Conservation (phyloP, 2,888 invertebrate genomes). For the Lochmaea capreae region DNA sequence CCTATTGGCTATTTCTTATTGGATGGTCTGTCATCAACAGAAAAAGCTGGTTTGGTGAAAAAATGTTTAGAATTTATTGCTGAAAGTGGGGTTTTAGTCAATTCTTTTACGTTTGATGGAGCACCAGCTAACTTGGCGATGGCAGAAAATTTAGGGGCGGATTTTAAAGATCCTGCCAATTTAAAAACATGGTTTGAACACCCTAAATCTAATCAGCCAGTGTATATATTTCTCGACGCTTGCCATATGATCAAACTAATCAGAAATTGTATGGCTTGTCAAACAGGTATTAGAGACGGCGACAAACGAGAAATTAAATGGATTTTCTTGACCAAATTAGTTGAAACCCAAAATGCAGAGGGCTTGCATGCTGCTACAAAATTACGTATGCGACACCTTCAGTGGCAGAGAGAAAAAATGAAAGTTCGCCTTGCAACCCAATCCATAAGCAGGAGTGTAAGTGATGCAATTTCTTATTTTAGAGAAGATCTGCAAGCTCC, state of each 20-base stretch:
- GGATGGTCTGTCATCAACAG: constrained; percentile 38
- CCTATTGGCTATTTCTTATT: constrained; percentile 51
- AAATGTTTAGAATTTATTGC: constrained; percentile 42
- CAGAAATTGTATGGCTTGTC: constrained; percentile 45
- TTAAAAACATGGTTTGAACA: constrained; percentile 42
- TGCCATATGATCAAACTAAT: constrained; percentile 53
- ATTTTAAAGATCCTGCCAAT: constrained; percentile 31
- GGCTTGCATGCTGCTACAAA: constrained; percentile 47
- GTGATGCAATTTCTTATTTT: constrained; percentile 29
- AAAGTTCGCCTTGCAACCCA: constrained; percentile 47
- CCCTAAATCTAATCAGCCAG: constrained; percentile 36
- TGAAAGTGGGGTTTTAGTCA: constrained; percentile 41
- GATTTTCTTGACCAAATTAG: constrained; percentile 43
- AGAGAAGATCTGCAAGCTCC: constrained; percentile 19
- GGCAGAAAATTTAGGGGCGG: constrained; percentile 35
- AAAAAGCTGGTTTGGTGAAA: constrained; percentile 41
- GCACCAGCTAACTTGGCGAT: constrained; percentile 46
- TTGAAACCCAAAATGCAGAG: constrained; percentile 39
- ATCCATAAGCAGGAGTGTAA: constrained; percentile 41
- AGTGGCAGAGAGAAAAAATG: constrained; percentile 46
- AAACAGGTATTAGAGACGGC: constrained; percentile 34
- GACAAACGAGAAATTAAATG: constrained; percentile 44
- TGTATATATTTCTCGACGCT: constrained; percentile 47
- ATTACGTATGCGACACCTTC: constrained; percentile 42
- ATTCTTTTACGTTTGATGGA: constrained; percentile 51